Evolutionary conservation across 2,113 vertebrate genomes (phyloP), one percentile per base, ranked within the genome.

Genomic region (Pygoscelis antarcticus): DNA sequence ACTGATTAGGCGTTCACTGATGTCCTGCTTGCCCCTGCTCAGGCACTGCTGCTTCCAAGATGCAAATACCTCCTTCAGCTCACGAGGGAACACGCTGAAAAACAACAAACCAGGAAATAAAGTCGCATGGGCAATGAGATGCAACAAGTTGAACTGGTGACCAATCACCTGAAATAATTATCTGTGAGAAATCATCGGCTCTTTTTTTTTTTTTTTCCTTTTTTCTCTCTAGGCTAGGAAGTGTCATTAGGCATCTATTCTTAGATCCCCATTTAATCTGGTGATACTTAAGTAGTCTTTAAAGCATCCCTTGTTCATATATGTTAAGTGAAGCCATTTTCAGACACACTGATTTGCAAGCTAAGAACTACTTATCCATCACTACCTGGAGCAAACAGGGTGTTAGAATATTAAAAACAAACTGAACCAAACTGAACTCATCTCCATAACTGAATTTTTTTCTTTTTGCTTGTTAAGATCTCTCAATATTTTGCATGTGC

Each of bases 11-110:
- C 99, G 98, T 86, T 99, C 99, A 3, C 99, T 99, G 98, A 99
- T 99, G 95, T 99, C 99, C 85, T 99, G 98, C 96, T 99, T 99
- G 55, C 99, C 99, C 9, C 99, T 98, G 38, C 96, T 98, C 40
- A 98, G 96, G 94, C 99, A 99, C 97, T 99, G 99, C 97, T 99
- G 99, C 96, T 99, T 99, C 99, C 99, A 99, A 0, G 99, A 98
- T 3, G 99, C 98, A 86, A 99, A 99, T 9, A 99, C 99, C 77
- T 99, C 99, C 97, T 99, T 99, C 97, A 99, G 93, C 97, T 99
- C 99, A 9, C 99, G 99, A 36, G 99, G 99, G 95, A 99, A 99
- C 60, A 99, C 99, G 4, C 99, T 99, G 96, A 29, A 69, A 90
- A 90, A 88, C 21, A 83, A 69, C 10, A 55, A 76, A 55, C 25